Evolutionary conservation across 2,888 invertebrate genomes (phyloP).

Genomic region (Tetragonisca angustula): DNA sequence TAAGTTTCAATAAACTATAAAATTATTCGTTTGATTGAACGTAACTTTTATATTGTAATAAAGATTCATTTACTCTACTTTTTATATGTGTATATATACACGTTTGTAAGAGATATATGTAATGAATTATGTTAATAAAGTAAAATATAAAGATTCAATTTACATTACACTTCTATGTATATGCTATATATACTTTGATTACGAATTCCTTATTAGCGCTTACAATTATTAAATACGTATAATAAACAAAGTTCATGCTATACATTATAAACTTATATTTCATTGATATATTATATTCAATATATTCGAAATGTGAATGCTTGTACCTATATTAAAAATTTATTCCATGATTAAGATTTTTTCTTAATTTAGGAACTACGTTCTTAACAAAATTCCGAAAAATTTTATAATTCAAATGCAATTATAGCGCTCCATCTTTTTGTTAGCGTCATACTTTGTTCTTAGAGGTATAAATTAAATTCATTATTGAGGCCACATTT

Average conservation of each 20-base stretch:
- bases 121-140: conserved; percentile 50
- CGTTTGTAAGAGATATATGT: conserved; percentile 33
- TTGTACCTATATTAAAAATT: conserved; percentile 20
- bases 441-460: conserved; percentile 5
- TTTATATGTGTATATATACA: conserved; percentile 1
- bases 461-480: conserved; percentile 7
- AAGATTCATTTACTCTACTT: conserved; percentile 27
- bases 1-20: conserved; percentile 21
- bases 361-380: conserved; percentile 46
- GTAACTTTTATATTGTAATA: conserved; percentile 37
- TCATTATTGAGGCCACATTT: conserved; percentile 26
- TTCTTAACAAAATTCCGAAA: conserved; percentile 32
- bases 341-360: conserved; percentile 33
- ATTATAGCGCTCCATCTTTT: conserved; percentile 5
- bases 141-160: conserved; percentile 52
- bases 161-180: conserved; percentile 47
- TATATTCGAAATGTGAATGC: conserved; percentile 18
- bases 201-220: conserved; percentile 38
- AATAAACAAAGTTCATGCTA: conserved; percentile 27
- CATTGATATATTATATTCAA: conserved; percentile 7
- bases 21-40: conserved; percentile 15
- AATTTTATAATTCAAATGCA: conserved; percentile 25
- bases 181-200: conserved; percentile 10
- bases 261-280: conserved; percentile 22
- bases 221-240: conserved; percentile 30